phyloP scores from a whole-genome alignment of 2,888 invertebrate species.

The Amphiduros pacificus region DNA sequence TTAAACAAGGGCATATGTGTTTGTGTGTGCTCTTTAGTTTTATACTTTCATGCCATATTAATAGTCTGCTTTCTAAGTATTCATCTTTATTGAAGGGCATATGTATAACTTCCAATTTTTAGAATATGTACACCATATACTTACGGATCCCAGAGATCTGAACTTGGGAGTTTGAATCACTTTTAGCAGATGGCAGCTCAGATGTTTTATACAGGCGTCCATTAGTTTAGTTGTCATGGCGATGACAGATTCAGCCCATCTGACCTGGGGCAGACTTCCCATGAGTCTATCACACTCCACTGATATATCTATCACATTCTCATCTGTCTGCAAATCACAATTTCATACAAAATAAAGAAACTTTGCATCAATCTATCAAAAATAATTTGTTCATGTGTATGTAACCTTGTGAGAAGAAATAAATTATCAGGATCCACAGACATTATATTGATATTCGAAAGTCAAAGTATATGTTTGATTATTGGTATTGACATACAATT shows the following conservation, averaged over 20 bases:
- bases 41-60: too few relatives aligned
- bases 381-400: too few relatives aligned
- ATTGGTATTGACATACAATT: slow-evolving; percentile 40
- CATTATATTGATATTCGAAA: too few relatives aligned
- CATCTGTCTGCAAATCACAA: slow-evolving; percentile 65
- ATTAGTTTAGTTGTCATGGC: slow-evolving; percentile 78
- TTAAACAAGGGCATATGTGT: too few relatives aligned
- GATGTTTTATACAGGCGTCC: slow-evolving; percentile 78
- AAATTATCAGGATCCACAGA: too few relatives aligned
- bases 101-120: too few relatives aligned
- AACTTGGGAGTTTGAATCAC: slow-evolving; percentile 73
- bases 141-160: slow-evolving; percentile 67
- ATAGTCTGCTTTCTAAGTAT: too few relatives aligned
- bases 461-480: too few relatives aligned
- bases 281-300: slow-evolving; percentile 81
- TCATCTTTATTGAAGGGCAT: too few relatives aligned
- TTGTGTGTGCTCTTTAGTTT: too few relatives aligned
- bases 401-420: too few relatives aligned
- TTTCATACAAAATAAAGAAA: background rate
- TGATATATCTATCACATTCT: slow-evolving; percentile 81
- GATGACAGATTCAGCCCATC: slow-evolving; percentile 82
- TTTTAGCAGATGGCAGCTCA: slow-evolving; percentile 77
- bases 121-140: too few relatives aligned
- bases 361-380: background rate
- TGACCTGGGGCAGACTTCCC: slow-evolving; percentile 75